Evolutionary conservation across 2,797 vertebrate genomes (phyloP).

Genomic region (Cyclopterus lumpus): DNA sequence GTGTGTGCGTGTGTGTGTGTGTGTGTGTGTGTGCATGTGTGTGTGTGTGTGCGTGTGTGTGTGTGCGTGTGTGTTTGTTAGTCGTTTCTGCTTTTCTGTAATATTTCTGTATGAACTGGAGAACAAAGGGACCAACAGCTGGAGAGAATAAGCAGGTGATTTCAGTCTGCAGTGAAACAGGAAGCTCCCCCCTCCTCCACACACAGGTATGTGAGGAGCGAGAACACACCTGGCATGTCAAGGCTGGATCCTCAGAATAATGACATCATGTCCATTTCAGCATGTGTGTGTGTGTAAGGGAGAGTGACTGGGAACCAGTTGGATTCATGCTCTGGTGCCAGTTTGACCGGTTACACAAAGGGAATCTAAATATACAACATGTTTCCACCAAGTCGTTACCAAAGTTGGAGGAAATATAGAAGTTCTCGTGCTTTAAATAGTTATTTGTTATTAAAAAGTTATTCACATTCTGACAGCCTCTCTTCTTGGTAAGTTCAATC

Average conservation of each 20-base stretch:
- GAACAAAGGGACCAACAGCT: constrained; percentile 6
- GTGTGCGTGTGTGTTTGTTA: not conserved
- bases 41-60: too few relatives aligned
- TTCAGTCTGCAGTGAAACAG: constrained; percentile 3
- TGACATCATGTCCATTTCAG: constrained; percentile 16
- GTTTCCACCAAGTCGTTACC: too few relatives aligned
- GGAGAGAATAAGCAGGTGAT: constrained; percentile 11
- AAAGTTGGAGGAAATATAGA: too few relatives aligned
- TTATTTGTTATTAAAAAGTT: too few relatives aligned
- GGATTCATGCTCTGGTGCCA: not conserved
- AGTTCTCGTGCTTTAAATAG: too few relatives aligned
- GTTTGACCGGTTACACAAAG: not conserved
- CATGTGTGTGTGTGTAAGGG: not conserved
- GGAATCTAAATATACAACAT: too few relatives aligned
- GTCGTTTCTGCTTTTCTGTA: not conserved
- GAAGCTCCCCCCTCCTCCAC: not conserved
- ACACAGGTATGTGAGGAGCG: constrained; percentile 27
- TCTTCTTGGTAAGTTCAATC: too few relatives aligned
- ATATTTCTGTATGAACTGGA: not conserved
- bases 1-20: not conserved
- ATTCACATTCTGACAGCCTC: too few relatives aligned
- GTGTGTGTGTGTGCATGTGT: not conserved
- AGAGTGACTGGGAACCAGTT: not conserved
- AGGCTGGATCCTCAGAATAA: constrained; percentile 15
- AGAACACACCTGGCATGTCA: constrained; percentile 27